Conservation (phyloP, 2,888 invertebrate genomes). For the Tenthredo scrophulariae region DNA sequence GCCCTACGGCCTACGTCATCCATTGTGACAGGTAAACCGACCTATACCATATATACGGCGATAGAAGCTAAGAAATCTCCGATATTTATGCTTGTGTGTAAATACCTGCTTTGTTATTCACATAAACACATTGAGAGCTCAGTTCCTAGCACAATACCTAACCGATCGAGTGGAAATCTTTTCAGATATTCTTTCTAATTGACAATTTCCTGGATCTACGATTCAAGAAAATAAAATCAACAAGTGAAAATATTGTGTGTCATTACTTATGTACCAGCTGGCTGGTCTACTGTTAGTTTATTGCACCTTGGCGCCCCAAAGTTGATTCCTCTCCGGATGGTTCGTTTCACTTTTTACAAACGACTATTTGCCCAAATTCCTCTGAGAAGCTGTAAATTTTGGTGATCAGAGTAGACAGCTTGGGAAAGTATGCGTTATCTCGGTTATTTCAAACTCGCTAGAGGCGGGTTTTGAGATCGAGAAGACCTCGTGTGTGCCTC, state of each 20-base stretch:
- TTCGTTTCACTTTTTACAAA: slow-evolving; percentile 18
- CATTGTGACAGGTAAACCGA: slow-evolving; percentile 43
- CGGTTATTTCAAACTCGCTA: slow-evolving; percentile 60
- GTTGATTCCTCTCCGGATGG: background rate
- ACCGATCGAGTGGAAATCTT: background rate
- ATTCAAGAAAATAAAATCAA: background rate
- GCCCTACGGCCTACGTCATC: slow-evolving; percentile 47
- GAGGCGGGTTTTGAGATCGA: slow-evolving; percentile 16
- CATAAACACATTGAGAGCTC: slow-evolving; percentile 9
- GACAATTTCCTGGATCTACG: background rate
- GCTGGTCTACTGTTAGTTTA: background rate
- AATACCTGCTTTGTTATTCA: slow-evolving; percentile 9
- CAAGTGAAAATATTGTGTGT: background rate
- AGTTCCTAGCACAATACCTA: background rate
- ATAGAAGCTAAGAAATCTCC: slow-evolving; percentile 21
- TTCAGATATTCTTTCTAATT: background rate
- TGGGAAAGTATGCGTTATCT: slow-evolving; percentile 73
- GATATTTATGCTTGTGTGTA: slow-evolving; percentile 32
- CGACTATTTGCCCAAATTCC: slow-evolving; percentile 60
- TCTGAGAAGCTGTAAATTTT: slow-evolving; percentile 62
- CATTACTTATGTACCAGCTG: background rate
- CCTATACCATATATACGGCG: background rate
- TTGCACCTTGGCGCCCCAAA: background rate
- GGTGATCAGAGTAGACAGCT: slow-evolving; percentile 64
- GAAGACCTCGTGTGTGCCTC: slow-evolving; percentile 68